phyloP scores from a whole-genome alignment of 2,797 vertebrate species.

The Hydrocynus forskahlii region DNA sequence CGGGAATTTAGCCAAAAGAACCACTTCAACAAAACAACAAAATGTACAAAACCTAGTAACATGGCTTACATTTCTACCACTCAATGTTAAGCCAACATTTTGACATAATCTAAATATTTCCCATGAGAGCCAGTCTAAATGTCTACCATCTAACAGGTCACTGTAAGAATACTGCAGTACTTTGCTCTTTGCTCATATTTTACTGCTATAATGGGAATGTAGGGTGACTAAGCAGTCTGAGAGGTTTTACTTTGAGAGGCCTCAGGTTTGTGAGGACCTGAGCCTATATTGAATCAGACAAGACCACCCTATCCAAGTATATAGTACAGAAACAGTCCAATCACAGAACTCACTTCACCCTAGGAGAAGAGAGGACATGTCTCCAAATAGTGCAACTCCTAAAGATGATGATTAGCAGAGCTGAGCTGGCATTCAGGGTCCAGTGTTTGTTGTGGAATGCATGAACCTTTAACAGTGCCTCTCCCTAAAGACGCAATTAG shows the following conservation, averaged over 20 bases:
- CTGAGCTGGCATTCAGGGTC: not conserved
- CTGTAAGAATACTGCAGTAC: not conserved
- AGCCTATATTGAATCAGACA: conserved; percentile 51
- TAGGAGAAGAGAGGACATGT: too few relatives aligned
- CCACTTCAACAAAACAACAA: not conserved
- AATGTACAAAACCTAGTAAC: not conserved
- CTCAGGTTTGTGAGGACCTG: conserved; percentile 45
- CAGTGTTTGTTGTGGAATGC: not conserved
- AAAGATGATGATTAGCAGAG: not conserved
- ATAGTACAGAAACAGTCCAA: conserved; percentile 33
- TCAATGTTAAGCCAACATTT: not conserved
- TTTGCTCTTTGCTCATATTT: conserved; percentile 12
- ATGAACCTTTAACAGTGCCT: not conserved
- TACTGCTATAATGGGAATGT: conserved; percentile 26
- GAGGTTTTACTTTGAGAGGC: conserved; percentile 37
- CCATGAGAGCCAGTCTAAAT: not conserved
- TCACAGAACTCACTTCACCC: conserved; percentile 42
- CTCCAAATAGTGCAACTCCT: conserved; percentile 3
- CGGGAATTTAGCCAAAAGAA: not conserved
- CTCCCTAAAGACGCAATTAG: not conserved
- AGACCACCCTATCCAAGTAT: conserved; percentile 56
- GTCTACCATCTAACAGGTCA: not conserved
- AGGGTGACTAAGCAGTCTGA: conserved; percentile 28
- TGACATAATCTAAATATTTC: not conserved
- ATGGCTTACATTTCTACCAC: not conserved